Conservation (phyloP, 2,888 invertebrate genomes). For the Girardia tigrina region DNA sequence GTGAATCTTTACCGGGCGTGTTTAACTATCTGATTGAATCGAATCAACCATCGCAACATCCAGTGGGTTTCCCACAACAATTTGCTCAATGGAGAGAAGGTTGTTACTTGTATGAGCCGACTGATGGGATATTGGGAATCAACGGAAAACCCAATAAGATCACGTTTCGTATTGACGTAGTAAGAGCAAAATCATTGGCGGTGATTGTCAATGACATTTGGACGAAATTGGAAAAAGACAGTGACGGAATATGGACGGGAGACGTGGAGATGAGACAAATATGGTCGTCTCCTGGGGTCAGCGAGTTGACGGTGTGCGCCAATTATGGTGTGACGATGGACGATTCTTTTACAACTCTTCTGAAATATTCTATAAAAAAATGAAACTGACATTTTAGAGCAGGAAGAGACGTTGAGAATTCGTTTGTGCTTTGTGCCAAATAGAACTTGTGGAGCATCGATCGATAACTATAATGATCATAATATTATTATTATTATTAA, state of each 20-base stretch:
- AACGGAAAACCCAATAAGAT: constrained; percentile 38
- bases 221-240: constrained; percentile 44
- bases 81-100: constrained; percentile 52
- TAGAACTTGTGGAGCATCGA: too few species aligned
- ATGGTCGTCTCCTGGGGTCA: constrained; percentile 42
- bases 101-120: constrained; percentile 46
- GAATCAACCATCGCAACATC: constrained; percentile 40
- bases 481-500: too few species aligned
- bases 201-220: constrained; percentile 48
- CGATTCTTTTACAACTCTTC: background rate
- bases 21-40: constrained; percentile 47
- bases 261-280: constrained; percentile 42
- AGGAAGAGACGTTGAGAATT: too few species aligned
- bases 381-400: constrained; percentile 3
- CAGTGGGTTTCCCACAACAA: constrained; percentile 48
- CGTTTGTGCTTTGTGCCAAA: too few species aligned
- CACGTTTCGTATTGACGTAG: constrained; percentile 40
- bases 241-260: constrained; percentile 44
- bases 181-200: constrained; percentile 47
- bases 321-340: constrained; percentile 43
- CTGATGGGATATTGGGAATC: constrained; percentile 39
- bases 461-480: too few species aligned
- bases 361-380: background rate
- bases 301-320: constrained; percentile 44
- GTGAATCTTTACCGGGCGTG: constrained; percentile 49